phyloP scores from a whole-genome alignment of 2,888 invertebrate species.

The Pseudococcus longispinus region DNA sequence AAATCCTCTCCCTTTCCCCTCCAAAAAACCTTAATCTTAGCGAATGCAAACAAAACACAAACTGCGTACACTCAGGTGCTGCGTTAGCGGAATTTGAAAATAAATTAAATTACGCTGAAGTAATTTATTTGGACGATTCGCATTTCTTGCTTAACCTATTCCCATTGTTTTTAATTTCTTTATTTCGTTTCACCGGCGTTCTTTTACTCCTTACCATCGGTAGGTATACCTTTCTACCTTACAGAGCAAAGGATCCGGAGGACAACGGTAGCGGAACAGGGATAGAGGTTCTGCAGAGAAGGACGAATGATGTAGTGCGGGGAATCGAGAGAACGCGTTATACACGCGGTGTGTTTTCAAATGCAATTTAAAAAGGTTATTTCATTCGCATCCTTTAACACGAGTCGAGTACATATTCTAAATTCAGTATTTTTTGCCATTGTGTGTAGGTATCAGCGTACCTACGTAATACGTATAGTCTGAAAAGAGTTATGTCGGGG shows the following conservation, averaged over 20 bases:
- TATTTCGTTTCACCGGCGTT: constrained; percentile 29
- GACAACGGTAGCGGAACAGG: background rate
- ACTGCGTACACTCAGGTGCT: too few relatives aligned
- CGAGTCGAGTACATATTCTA: constrained; percentile 24
- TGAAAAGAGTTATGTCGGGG: background rate
- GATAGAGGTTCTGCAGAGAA: background rate
- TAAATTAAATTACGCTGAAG: constrained; percentile 55
- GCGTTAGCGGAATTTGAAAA: constrained; percentile 43
- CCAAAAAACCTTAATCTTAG: too few relatives aligned
- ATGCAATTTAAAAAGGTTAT: constrained; percentile 50
- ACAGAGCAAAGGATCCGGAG: background rate
- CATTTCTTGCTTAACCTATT: constrained; percentile 51
- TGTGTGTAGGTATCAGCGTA: background rate
- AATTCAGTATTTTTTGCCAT: constrained; percentile 37
- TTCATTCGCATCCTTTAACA: constrained; percentile 46
- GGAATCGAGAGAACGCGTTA: background rate
- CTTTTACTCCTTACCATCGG: background rate
- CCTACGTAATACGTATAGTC: background rate
- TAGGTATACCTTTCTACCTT: background rate
- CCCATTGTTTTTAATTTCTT: constrained; percentile 54
- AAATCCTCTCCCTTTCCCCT: too few relatives aligned
- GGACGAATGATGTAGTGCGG: background rate
- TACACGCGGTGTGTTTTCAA: constrained; percentile 8
- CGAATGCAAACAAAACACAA: too few relatives aligned
- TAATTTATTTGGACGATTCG: constrained; percentile 51